These are phyloP conservation scores for Amphipoea oculea DNA, from an alignment of 2,888 invertebrate species.

Conservation along the genomic window DNA sequence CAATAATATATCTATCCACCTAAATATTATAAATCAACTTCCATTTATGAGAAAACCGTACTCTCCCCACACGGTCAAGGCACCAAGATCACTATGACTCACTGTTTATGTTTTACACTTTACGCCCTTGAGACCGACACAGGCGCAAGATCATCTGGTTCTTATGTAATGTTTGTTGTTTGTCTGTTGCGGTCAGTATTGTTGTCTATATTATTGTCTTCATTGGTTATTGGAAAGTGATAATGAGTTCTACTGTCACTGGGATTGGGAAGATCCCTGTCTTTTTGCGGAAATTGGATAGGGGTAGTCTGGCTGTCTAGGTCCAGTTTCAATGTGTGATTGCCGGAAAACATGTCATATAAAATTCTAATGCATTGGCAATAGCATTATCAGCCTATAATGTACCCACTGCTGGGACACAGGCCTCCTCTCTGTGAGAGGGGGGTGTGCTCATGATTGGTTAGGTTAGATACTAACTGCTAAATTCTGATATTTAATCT, in stretches of 20 bases:
- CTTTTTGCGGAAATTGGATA: neutral
- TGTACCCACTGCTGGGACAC: neutral
- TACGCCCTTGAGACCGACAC: conserved; percentile 52
- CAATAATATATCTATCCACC: neutral
- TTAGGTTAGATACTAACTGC: too few species aligned
- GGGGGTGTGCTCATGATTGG: neutral
- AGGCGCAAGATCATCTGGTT: conserved; percentile 48
- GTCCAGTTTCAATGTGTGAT: neutral
- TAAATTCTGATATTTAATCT: neutral
- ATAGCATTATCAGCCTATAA: neutral
- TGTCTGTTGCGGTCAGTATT: conserved; percentile 43
- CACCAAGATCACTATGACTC: conserved; percentile 48
- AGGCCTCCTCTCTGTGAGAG: neutral
- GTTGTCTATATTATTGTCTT: conserved; percentile 28
- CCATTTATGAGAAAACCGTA: conserved; percentile 19
- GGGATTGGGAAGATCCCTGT: neutral
- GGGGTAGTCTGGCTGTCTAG: too few species aligned
- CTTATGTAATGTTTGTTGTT: conserved; percentile 59
- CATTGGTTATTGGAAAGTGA: conserved; percentile 16
- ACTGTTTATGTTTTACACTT: conserved; percentile 54
- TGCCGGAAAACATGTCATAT: neutral
- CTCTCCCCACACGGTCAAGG: conserved; percentile 50
- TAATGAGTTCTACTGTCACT: neutral
- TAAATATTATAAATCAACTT: conserved; percentile 12
- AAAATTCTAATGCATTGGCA: neutral